Evolutionary conservation across 2,888 invertebrate genomes (phyloP).

Genomic region (Drosophila anceps): DNA sequence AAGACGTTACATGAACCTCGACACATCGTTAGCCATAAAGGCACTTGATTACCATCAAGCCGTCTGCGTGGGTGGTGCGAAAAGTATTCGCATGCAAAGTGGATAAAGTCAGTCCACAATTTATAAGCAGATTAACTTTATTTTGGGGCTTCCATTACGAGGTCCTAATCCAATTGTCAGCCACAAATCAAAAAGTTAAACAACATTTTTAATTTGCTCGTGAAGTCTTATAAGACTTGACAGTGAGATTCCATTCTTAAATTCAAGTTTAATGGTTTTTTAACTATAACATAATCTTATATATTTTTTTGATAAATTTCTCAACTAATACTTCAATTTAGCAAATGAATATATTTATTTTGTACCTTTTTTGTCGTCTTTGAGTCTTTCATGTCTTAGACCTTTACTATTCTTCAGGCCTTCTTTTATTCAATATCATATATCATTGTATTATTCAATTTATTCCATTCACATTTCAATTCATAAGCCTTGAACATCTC

Average conservation of each 20-base stretch:
- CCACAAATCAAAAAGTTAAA: slow-evolving; percentile 4
- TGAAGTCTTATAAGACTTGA: neutral
- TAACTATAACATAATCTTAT: neutral
- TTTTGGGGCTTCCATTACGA: neutral
- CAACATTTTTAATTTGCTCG: neutral
- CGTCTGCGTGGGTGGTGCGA: slow-evolving; percentile 53
- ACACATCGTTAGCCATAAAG: slow-evolving; percentile 72
- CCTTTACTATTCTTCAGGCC: neutral
- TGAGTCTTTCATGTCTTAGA: no score
- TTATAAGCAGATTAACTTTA: neutral
- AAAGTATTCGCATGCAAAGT: slow-evolving; percentile 37
- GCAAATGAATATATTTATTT: neutral
- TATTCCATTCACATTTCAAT: slow-evolving; percentile 24
- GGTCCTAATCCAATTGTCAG: neutral
- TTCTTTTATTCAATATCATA: slow-evolving; percentile 16
- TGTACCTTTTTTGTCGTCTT: neutral
- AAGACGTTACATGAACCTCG: slow-evolving; percentile 64
- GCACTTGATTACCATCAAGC: slow-evolving; percentile 66
- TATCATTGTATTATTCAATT: slow-evolving; percentile 38
- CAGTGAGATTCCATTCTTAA: no score
- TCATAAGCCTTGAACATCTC: slow-evolving; percentile 20
- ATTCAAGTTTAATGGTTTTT: neutral
- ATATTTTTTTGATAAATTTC: neutral
- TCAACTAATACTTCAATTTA: neutral
- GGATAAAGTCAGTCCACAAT: neutral